phyloP scores from a whole-genome alignment of 1,140 invertebrate genomes.

The Chironomus tepperi region DNA sequence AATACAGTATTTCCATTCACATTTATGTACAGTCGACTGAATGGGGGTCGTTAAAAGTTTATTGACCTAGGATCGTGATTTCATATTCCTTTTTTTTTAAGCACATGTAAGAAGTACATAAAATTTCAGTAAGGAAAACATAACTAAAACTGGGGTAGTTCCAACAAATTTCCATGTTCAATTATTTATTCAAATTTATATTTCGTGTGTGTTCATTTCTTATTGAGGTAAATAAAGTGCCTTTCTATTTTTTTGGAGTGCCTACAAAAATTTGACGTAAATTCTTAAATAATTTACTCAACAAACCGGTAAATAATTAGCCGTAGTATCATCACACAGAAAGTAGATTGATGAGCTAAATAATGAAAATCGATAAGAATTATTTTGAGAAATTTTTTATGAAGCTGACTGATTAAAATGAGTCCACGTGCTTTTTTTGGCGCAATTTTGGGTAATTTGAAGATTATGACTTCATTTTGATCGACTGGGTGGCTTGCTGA shows the following conservation, averaged over 20 bases:
- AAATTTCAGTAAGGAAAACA: neutral
- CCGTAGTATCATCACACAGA: too few species aligned
- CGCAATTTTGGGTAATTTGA: too few species aligned
- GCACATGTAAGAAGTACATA: too few species aligned
- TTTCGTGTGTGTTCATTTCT: neutral
- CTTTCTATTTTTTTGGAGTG: too few species aligned
- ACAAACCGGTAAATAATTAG: neutral
- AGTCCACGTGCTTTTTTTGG: too few species aligned
- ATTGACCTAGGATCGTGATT: neutral
- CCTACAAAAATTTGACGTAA: neutral
- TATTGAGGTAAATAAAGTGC: neutral
- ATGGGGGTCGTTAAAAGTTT: neutral
- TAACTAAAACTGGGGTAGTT: slow-evolving; percentile 8
- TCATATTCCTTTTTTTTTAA: neutral
- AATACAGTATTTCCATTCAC: neutral
- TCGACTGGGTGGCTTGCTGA: too few species aligned
- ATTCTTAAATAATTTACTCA: neutral
- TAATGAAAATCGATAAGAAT: too few species aligned
- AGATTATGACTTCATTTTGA: too few species aligned
- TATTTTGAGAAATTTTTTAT: too few species aligned
- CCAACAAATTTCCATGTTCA: neutral
- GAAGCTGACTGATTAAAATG: too few species aligned
- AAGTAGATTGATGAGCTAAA: too few species aligned
- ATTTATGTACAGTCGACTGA: neutral
- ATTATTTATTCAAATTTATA: neutral